Base-by-base conservation (phyloP, 1,140 invertebrate genomes). In the Magallana gigas region DNA sequence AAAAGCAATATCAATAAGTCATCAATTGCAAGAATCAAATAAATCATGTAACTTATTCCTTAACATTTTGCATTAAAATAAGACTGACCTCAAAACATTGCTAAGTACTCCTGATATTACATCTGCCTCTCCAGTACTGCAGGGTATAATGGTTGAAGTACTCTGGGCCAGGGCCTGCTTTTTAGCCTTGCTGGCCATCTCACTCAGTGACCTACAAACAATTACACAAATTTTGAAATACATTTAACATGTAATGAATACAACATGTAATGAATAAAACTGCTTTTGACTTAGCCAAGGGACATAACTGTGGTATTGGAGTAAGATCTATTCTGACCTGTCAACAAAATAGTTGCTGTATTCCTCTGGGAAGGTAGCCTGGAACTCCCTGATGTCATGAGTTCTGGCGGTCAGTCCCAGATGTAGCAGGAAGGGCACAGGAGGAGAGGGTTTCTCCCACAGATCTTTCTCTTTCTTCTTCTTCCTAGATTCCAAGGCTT, bases 331-430 rank as follows among this genome's bases (percentile, higher is more conserved):
- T 68, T 87, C 68, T 83, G n/a, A 94, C 93, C 91, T 92, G 71
- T 95, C 94, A 83, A 95, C 90, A 90, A 91, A 94, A 90, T 90
- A 94, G 57, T 93, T 90, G 29, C 88, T 88, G 84, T 93, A 94
- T 29, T 94, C 92, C 18, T 93, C 91, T 0, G 93, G 91, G 88
- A 94, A 94, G 86, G 94, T 92, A 9, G 90, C 90, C 90, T 95
- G 94, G 91, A 94, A 95, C 18, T 94, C 92, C 62, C 88, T 84
- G 48, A 94, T 92, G 83, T 94, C 91, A 88, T 94, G 93, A n/a
- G 94, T 94, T 56, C 94, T 88, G 7, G 94, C 94, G 29, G 94
- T 95, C n/a, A 95, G 89, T 9, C 94, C 94, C 14, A 95, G 90
- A 87, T 95, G 94, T 0, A 95, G 88, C 9, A 95, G 85, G 91